These are phyloP conservation scores for Archips xylosteana DNA, from an alignment of 2,888 invertebrate genomes.

Conservation along the genomic window DNA sequence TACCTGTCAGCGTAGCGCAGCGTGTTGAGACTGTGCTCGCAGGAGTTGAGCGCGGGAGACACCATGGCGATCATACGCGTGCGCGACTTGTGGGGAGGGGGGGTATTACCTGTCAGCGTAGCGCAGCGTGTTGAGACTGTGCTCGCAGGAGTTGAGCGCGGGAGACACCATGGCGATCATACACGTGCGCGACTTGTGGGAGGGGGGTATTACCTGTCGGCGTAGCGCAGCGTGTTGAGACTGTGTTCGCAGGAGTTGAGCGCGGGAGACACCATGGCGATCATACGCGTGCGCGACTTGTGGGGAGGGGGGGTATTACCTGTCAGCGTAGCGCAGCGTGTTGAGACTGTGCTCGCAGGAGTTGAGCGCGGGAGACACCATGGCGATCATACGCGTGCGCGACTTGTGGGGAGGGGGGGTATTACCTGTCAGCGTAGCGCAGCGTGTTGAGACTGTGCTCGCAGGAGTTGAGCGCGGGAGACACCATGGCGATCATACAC, in stretches of 20 bases:
- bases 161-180: constrained; percentile 99
- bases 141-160: constrained; percentile 98
- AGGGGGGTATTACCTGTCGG: constrained; percentile 86
- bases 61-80: constrained; percentile 99
- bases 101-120: constrained; percentile 92
- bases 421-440: constrained; percentile 94
- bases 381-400: constrained; percentile 99
- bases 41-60: constrained; percentile 97
- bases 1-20: constrained; percentile 96
- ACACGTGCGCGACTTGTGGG: constrained; percentile 97
- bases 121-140: constrained; percentile 98
- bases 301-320: constrained; percentile 66
- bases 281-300: constrained; percentile 99
- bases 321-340: constrained; percentile 98
- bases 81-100: constrained; percentile 90
- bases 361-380: constrained; percentile 98
- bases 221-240: constrained; percentile 98
- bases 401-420: constrained; percentile 88
- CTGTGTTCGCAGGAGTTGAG: constrained; percentile 99
- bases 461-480: constrained; percentile 97
- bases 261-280: constrained; percentile 99
- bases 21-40: constrained; percentile 99
- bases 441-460: constrained; percentile 99
- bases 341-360: constrained; percentile 99
- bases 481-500: constrained; percentile 99